Conservation (phyloP, 2,113 vertebrate species). For the Hyperoodon ampullatus region DNA sequence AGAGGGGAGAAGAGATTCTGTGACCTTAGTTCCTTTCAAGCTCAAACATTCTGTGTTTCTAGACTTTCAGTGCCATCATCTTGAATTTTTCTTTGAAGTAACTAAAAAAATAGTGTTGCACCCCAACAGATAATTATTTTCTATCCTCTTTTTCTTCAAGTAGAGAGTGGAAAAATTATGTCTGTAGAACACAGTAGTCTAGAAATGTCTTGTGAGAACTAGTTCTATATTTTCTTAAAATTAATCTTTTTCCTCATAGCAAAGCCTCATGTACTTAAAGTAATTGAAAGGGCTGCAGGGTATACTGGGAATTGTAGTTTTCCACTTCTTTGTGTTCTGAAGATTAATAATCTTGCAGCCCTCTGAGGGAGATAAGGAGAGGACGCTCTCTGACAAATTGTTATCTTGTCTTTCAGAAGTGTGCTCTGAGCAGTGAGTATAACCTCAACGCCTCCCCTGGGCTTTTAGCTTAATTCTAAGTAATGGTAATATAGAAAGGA, state of each 20-base stretch:
- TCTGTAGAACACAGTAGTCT: background rate
- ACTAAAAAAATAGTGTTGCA: conserved; percentile 29
- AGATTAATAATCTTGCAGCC: conserved; percentile 81
- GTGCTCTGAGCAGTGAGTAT: conserved; percentile 67
- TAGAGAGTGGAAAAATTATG: conserved; percentile 48
- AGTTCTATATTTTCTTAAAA: conserved; percentile 77
- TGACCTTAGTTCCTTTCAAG: background rate
- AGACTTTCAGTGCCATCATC: background rate
- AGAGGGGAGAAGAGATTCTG: background rate
- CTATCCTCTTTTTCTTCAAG: background rate
- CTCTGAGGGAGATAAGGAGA: conserved; percentile 75
- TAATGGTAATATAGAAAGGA: conserved; percentile 68
- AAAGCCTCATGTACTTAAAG: conserved; percentile 68
- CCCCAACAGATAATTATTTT: conserved; percentile 21
- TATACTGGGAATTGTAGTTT: conserved; percentile 84
- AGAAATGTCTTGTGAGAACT: conserved; percentile 49
- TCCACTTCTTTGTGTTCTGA: conserved; percentile 77
- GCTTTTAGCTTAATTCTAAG: conserved; percentile 73
- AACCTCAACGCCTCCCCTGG: conserved; percentile 57
- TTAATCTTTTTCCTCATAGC: conserved; percentile 63
- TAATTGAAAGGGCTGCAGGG: conserved; percentile 82
- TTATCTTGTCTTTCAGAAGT: conserved; percentile 76
- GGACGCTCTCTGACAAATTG: conserved; percentile 77
- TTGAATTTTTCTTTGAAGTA: conserved; percentile 45
- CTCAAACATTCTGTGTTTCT: background rate